Base-by-base conservation (phyloP, 2,888 invertebrate genomes). In the Drosophila vallismaia region DNA sequence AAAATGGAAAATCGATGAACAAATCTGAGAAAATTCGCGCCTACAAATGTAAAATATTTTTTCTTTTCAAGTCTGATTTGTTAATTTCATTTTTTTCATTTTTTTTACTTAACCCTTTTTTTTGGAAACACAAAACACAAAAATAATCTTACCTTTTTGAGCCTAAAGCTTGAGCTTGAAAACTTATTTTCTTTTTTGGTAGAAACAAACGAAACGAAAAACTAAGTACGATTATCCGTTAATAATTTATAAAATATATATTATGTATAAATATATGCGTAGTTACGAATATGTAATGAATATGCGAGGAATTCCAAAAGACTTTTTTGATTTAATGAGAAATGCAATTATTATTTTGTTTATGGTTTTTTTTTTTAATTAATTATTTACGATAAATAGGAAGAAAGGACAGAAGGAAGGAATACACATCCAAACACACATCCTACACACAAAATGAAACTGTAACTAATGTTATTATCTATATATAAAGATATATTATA, bases 221-320 rank as follows among this genome's bases (percentile, higher is more conserved):
- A 36, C 36, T 36, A 36, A 55, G 42, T 55, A 51, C 38, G 45
- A 46, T 14, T 46, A 68, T 50, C 14, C 59, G 36, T 59, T 69
- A 59, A 50, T 60, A 54, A 69, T 70, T 69, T 69, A 55, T 59
- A 46, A 24, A 49, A 24, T 56, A 38, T 42, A 28, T 72, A 56
- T 59, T 68, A 49, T 60, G 50, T 49, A 75, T 60, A 75, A 4
- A 28, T 73, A 64, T 56, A 75, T 66, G 68, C 54, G 54, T 68
- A 59, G 56, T 50, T 59, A 78, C 55, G 71, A 79, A 76, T 72
- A 79, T 36, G n/a, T 50, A 54, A 59, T 74, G 67, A 79, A 80
- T 80, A 73, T 74, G 79, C 76, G 44, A 71, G 52, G 79, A 77
- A 77, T 79, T 75, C 77, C 76, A 77, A 75, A 77, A 77, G 69